A percentile compares a stretch with the other conserved stretches of the same genome.
Evolutionary conservation across 2,888 invertebrate species (phyloP).

Genomic region (Patella depressa): DNA sequence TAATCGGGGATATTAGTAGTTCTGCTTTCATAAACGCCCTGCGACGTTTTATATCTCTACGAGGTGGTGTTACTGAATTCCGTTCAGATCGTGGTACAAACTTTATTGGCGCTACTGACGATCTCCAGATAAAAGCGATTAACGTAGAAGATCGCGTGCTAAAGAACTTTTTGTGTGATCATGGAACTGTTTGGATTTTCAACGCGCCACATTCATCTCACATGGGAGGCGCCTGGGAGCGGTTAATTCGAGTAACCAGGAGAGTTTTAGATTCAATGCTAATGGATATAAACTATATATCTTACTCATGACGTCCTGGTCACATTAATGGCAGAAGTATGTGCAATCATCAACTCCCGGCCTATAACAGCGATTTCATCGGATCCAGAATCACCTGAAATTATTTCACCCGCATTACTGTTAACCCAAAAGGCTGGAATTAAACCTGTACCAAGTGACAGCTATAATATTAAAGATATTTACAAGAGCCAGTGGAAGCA

Average conservation of each 20-base stretch:
- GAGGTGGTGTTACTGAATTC: conserved; percentile 29
- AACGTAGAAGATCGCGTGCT: conserved; percentile 33
- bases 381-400: conserved; percentile 32
- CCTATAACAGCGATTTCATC: conserved; percentile 32
- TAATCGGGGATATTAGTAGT: no score
- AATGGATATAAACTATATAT: not conserved
- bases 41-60: conserved; percentile 14
- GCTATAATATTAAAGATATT: conserved; percentile 21
- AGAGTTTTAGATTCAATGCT: conserved; percentile 38
- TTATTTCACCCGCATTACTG: conserved; percentile 32
- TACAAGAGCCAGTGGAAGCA: conserved; percentile 35
- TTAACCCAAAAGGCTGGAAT: conserved; percentile 29
- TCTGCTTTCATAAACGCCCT: conserved; percentile 18
- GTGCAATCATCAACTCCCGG: conserved; percentile 36
- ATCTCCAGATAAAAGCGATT: conserved; percentile 25
- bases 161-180: conserved; percentile 20
- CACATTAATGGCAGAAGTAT: conserved; percentile 38
- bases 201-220: conserved; percentile 39
- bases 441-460: not conserved
- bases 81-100: conserved; percentile 41
- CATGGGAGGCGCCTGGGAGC: conserved; percentile 27
- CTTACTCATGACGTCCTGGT: conserved; percentile 33
- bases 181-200: conserved; percentile 34
- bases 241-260: conserved; percentile 35
- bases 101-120: conserved; percentile 37